Percentiles rank a stretch among this genome's conserved stretches.
Evolutionary conservation across 2,113 vertebrate genomes (phyloP).

Genomic region (Siniperca chuatsi): DNA sequence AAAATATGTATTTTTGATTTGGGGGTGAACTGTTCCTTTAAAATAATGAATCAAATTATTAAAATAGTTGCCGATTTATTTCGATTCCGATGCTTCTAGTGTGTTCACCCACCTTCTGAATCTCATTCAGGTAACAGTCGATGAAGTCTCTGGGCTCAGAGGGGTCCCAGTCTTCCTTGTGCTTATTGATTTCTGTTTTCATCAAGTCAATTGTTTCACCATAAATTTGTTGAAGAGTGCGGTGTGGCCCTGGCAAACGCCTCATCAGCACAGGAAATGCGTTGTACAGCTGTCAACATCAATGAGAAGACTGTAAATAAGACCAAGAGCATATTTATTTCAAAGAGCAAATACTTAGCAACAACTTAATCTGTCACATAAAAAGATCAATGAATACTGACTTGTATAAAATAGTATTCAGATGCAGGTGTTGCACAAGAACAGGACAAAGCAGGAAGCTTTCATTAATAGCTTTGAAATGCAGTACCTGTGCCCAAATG

Average conservation of each 20-base stretch:
- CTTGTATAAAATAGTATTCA: background rate
- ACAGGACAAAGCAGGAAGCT: background rate
- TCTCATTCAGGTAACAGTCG: too few relatives aligned
- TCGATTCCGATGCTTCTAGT: too few relatives aligned
- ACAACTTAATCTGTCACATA: background rate
- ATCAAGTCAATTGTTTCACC: background rate
- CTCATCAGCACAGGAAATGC: constrained; percentile 28
- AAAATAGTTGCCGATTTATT: too few relatives aligned
- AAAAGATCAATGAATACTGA: background rate
- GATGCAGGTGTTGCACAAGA: background rate
- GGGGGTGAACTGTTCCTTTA: too few relatives aligned
- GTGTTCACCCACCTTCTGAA: too few relatives aligned
- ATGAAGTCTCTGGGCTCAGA: background rate
- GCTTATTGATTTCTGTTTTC: background rate
- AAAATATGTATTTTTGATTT: too few relatives aligned
- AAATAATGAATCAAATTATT: too few relatives aligned
- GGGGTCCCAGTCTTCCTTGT: constrained; percentile 15
- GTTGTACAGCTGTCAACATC: constrained; percentile 22
- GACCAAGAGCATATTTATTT: background rate
- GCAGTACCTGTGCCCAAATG: constrained; percentile 75
- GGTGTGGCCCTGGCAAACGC: constrained; percentile 21
- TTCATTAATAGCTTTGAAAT: background rate
- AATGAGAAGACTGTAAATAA: background rate
- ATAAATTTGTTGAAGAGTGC: background rate
- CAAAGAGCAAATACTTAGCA: background rate